Evolutionary conservation across 2,797 vertebrate genomes (phyloP).

Genomic region (Centropyge bicolor): DNA sequence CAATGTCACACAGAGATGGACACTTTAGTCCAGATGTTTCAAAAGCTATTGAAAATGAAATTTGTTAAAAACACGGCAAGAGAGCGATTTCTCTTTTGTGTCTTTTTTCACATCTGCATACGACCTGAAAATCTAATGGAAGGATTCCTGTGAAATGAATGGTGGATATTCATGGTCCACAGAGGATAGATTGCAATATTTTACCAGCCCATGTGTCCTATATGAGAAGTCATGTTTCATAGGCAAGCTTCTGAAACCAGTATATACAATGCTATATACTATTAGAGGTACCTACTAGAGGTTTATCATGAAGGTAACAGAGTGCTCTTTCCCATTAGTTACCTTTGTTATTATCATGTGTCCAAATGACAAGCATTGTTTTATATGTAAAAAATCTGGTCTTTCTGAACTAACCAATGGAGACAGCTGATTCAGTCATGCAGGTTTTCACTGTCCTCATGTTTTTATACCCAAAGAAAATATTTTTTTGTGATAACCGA

Average conservation of each 20-base stretch:
- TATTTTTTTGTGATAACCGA: constrained; percentile 45
- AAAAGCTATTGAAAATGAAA: not conserved
- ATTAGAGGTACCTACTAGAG: not conserved
- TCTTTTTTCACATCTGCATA: not conserved
- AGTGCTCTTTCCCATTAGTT: not conserved
- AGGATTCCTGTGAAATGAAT: not conserved
- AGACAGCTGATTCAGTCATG: not conserved
- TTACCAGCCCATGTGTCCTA: not conserved
- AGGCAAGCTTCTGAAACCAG: not conserved
- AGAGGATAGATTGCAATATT: not conserved
- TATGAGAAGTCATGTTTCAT: not conserved
- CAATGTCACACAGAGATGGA: not conserved
- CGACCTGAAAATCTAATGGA: not conserved
- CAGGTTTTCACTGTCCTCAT: constrained; percentile 10
- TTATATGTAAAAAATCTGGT: not conserved
- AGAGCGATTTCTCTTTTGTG: not conserved
- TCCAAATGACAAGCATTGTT: not conserved
- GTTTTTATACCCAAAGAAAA: constrained; percentile 11
- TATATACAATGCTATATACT: not conserved
- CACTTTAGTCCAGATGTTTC: not conserved
- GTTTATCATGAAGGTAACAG: not conserved
- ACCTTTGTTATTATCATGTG: not conserved
- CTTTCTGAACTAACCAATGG: not conserved
- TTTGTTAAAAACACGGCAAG: not conserved
- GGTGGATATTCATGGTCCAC: not conserved